Evolutionary conservation across 35 echinoderm and acorn worm genomes (phyloP).

Genomic region (Lytechinus pictus): DNA sequence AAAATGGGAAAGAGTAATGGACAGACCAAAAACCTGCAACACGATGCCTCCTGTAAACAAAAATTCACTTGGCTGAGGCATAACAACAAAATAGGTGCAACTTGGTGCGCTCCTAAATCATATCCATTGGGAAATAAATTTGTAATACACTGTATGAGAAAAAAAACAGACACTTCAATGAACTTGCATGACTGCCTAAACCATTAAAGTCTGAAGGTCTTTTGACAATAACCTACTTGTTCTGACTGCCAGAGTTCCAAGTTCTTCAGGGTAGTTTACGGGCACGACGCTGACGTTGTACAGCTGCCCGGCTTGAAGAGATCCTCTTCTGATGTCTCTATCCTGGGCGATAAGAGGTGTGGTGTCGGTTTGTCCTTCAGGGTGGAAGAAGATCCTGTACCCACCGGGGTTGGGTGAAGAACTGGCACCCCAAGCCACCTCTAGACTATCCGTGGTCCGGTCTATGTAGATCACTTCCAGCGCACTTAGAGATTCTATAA

Average conservation of each 20-base stretch:
- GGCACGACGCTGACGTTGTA: background rate
- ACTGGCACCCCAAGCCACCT: conserved; percentile 53
- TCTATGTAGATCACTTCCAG: conserved; percentile 42
- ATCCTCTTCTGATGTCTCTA: background rate
- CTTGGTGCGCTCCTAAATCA: too few relatives aligned
- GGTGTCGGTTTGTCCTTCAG: background rate
- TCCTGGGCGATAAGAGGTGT: background rate
- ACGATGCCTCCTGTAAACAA: too few relatives aligned
- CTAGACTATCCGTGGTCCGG: background rate
- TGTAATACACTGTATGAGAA: too few relatives aligned
- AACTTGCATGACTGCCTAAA: too few relatives aligned
- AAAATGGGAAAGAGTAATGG: too few relatives aligned
- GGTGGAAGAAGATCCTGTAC: conserved; percentile 16
- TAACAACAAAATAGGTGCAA: too few relatives aligned
- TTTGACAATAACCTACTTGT: background rate
- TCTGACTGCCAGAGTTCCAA: background rate
- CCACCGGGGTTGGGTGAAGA: background rate
- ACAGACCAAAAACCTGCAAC: too few relatives aligned
- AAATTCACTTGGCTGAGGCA: too few relatives aligned
- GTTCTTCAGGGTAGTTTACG: conserved; percentile 15
- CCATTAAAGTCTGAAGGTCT: too few relatives aligned
- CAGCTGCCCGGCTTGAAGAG: background rate
- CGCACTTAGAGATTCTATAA: conserved; percentile 43
- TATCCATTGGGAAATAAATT: too few relatives aligned
- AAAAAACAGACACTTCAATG: too few relatives aligned